A percentile compares a stretch with the other conserved stretches of the same genome.
Evolutionary conservation across 2,888 invertebrate species (phyloP).

Genomic region (Drosophila kuntzei): DNA sequence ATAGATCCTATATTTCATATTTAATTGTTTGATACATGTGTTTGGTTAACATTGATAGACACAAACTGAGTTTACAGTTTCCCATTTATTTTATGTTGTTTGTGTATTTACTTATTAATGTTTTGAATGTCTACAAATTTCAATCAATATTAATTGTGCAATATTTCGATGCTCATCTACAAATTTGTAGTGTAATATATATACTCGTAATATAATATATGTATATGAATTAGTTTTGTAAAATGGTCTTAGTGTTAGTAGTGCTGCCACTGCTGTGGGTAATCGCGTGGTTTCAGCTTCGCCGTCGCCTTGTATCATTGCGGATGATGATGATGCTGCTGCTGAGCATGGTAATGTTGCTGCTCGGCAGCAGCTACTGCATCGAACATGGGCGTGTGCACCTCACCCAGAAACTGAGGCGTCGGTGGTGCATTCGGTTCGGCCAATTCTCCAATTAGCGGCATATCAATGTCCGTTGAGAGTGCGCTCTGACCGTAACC

Average conservation of each 20-base stretch:
- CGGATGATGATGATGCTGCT: constrained; percentile 76
- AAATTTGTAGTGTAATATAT: constrained; percentile 46
- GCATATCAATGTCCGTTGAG: constrained; percentile 82
- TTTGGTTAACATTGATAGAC: constrained; percentile 2
- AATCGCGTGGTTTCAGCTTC: constrained; percentile 77
- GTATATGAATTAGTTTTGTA: constrained; percentile 33
- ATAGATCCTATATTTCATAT: not conserved
- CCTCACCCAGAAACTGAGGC: constrained; percentile 82
- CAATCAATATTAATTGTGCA: constrained; percentile 50
- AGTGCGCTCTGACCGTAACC: constrained; percentile 58
- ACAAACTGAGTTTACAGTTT: constrained; percentile 25
- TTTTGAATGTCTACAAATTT: constrained; percentile 26
- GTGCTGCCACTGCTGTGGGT: constrained; percentile 79
- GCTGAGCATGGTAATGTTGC: constrained; percentile 82
- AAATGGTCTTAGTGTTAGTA: constrained; percentile 48
- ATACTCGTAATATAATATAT: constrained; percentile 33
- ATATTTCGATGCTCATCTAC: constrained; percentile 56
- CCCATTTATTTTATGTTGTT: constrained; percentile 41
- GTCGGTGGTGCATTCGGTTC: constrained; percentile 83
- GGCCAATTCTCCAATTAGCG: constrained; percentile 79
- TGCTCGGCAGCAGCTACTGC: constrained; percentile 83
- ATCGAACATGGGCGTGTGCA: constrained; percentile 84
- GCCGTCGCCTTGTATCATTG: constrained; percentile 70
- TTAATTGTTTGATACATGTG: not conserved
- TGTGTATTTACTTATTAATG: constrained; percentile 16